phyloP scores from a whole-genome alignment of 2,113 vertebrate genomes.

The Solenodon paradoxus region DNA sequence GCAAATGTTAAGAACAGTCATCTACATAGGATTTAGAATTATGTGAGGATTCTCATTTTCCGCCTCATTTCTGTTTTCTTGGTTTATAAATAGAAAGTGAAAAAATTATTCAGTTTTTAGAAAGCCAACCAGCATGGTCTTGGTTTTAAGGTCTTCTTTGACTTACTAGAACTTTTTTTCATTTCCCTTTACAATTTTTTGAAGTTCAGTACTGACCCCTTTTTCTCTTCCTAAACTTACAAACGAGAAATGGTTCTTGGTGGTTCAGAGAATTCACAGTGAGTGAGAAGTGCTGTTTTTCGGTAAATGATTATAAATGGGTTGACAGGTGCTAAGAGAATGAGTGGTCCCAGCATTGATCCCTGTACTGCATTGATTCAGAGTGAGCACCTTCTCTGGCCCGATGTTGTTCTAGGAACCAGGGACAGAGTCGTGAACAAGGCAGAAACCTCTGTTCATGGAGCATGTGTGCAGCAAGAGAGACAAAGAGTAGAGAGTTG shows the following conservation, averaged over 20 bases:
- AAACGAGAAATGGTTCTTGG: not conserved
- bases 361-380: no score
- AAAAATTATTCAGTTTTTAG: not conserved
- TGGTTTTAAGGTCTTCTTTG: not conserved
- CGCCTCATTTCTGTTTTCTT: not conserved
- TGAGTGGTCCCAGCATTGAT: no score
- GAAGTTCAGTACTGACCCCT: not conserved
- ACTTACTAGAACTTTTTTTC: not conserved
- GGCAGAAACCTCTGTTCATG: not conserved
- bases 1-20: not conserved
- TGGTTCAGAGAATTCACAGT: not conserved
- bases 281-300: not conserved
- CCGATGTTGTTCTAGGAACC: not conserved
- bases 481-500: not conserved
- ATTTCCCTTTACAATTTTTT: not conserved
- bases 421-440: not conserved
- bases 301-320: not conserved
- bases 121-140: not conserved
- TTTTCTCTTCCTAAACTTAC: not conserved
- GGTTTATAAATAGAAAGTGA: not conserved
- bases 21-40: slow-evolving; percentile 1
- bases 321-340: not conserved
- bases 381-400: not conserved
- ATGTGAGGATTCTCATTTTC: not conserved
- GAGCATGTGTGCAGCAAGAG: not conserved